A percentile compares a stretch with the other conserved stretches of the same genome.
phyloP scores from a whole-genome alignment of 2,888 invertebrate genomes.

The Galerucella calmariensis region DNA sequence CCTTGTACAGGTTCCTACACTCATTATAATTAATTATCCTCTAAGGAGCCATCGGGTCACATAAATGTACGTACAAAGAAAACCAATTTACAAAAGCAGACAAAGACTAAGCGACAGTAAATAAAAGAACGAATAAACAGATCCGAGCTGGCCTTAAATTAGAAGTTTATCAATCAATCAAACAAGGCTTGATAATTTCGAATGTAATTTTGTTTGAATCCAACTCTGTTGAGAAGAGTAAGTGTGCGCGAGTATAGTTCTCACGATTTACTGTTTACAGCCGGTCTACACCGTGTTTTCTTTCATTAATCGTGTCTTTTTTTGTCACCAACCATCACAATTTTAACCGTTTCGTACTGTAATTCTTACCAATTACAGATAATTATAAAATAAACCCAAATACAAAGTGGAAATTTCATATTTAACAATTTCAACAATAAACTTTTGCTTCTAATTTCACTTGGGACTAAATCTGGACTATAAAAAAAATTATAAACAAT shows the following conservation, averaged over 20 bases:
- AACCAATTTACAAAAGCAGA: slow-evolving; percentile 22
- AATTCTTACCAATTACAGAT: slow-evolving; percentile 59
- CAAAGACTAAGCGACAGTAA: slow-evolving; percentile 22
- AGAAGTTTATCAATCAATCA: no score
- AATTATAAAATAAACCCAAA: slow-evolving; percentile 52
- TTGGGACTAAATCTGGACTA: no score
- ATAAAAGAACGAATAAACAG: neutral
- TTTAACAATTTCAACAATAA: neutral
- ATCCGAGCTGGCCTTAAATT: no score
- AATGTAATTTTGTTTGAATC: neutral
- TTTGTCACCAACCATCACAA: slow-evolving; percentile 55
- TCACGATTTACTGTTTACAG: slow-evolving; percentile 52
- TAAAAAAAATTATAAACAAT: no score
- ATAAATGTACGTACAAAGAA: slow-evolving; percentile 22
- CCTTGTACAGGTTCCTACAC: slow-evolving; percentile 27
- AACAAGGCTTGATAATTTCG: no score
- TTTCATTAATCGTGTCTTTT: slow-evolving; percentile 53
- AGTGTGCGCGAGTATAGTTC: slow-evolving; percentile 49
- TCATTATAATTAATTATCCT: slow-evolving; percentile 42
- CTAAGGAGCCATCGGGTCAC: slow-evolving; percentile 34
- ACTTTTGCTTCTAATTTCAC: neutral
- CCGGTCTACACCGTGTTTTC: slow-evolving; percentile 55
- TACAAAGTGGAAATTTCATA: neutral
- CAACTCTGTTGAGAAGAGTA: slow-evolving; percentile 4
- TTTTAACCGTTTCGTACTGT: slow-evolving; percentile 56